phyloP scores from a whole-genome alignment of 2,888 invertebrate species.

The Cheiracanthium punctorium region DNA sequence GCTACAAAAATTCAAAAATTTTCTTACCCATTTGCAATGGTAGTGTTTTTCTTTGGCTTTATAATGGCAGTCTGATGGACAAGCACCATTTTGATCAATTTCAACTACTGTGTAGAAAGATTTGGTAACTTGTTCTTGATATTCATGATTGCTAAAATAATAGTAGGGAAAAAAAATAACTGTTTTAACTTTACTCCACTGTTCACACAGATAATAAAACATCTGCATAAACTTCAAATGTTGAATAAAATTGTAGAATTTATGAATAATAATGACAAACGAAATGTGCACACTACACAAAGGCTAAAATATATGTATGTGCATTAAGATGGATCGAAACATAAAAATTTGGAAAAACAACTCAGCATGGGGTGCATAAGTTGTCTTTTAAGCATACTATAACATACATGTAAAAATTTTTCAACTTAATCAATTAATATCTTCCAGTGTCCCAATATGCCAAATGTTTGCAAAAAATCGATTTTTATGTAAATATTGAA shows the following conservation, averaged over 20 bases:
- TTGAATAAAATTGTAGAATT: neutral
- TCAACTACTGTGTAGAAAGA: slow-evolving; percentile 83
- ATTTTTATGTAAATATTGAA: too few relatives aligned
- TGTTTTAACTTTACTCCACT: neutral
- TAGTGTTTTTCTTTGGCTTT: slow-evolving; percentile 86
- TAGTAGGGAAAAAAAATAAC: slow-evolving; percentile 44
- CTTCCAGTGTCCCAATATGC: too few relatives aligned
- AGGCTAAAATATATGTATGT: neutral
- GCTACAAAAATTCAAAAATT: slow-evolving; percentile 28
- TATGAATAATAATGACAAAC: neutral
- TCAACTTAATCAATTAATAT: too few relatives aligned
- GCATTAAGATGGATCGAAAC: neutral
- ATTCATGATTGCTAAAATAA: slow-evolving; percentile 83
- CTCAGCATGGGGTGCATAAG: too few relatives aligned
- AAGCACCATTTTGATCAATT: slow-evolving; percentile 80
- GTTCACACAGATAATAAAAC: neutral
- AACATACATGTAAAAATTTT: too few relatives aligned
- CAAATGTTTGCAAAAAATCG: too few relatives aligned
- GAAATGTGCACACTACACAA: slow-evolving; percentile 44
- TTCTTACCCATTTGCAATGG: slow-evolving; percentile 90
- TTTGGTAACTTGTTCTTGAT: slow-evolving; percentile 89
- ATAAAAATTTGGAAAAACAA: too few relatives aligned
- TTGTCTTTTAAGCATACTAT: too few relatives aligned
- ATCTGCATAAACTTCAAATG: neutral
- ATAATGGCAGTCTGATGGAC: slow-evolving; percentile 81